A percentile compares a stretch with the other conserved stretches of the same genome.
These are phyloP conservation scores for Pedetes capensis DNA, from an alignment of 2,113 vertebrate species.

Conservation along the genomic window DNA sequence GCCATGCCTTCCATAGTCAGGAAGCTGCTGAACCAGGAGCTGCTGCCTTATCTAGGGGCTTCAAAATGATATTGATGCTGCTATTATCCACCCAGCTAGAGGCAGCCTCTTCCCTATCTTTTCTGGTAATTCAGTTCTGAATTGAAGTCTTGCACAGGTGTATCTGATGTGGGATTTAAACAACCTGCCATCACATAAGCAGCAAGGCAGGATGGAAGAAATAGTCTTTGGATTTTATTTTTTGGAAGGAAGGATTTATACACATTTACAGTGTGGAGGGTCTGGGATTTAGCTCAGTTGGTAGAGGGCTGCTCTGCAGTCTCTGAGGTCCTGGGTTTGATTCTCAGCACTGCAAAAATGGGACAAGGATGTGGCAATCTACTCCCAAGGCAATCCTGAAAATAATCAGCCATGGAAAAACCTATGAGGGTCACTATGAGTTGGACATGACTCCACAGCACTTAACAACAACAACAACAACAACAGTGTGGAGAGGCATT, in stretches of 20 bases:
- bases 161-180: not conserved
- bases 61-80: not conserved
- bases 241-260: not conserved
- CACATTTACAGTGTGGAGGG: not conserved
- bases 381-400: too few species aligned
- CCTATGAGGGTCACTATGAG: too few species aligned
- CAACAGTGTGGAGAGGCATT: not conserved
- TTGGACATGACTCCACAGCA: too few species aligned
- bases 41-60: not conserved
- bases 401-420: too few species aligned
- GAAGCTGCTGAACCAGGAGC: not conserved
- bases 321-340: too few species aligned
- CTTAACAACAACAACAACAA: too few species aligned
- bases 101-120: not conserved
- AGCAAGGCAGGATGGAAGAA: not conserved
- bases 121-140: not conserved
- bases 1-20: not conserved
- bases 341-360: too few species aligned
- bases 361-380: too few species aligned
- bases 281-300: too few species aligned
- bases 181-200: not conserved
- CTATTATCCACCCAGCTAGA: not conserved
- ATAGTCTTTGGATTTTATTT: not conserved
- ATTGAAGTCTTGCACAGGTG: not conserved
- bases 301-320: too few species aligned